Conservation (phyloP, 2,113 vertebrate species). For the Perognathus longimembris region DNA sequence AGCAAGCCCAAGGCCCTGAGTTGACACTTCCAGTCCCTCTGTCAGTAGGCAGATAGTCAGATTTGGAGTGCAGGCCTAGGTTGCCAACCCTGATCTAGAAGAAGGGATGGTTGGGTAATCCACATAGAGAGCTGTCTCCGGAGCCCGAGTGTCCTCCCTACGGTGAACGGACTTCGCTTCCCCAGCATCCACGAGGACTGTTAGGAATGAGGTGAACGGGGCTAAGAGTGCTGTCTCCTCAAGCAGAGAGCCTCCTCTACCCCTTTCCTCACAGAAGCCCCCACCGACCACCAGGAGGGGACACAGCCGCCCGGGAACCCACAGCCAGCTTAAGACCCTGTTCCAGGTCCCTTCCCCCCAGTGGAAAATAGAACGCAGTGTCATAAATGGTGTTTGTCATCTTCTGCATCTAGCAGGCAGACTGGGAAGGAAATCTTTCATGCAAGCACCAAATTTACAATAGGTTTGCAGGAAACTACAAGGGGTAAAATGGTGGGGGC, state of each 20-base stretch:
- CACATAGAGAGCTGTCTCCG: background rate
- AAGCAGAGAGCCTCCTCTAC: background rate
- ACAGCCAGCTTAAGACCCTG: background rate
- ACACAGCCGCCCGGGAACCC: background rate
- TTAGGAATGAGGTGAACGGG: background rate
- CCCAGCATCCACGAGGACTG: background rate
- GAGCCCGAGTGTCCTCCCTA: background rate
- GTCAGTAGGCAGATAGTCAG: too few relatives aligned
- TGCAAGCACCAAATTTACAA: background rate
- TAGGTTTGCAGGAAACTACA: background rate
- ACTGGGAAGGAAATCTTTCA: background rate
- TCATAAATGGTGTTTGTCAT: background rate
- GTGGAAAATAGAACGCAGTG: background rate
- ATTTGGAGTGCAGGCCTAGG: background rate
- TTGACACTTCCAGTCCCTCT: too few relatives aligned
- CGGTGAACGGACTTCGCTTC: constrained; percentile 23
- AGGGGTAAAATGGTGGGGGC: background rate
- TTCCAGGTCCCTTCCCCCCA: background rate
- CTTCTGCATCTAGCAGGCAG: background rate
- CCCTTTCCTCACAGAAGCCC: background rate
- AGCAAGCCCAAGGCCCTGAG: too few relatives aligned
- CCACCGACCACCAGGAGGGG: background rate
- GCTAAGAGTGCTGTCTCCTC: background rate
- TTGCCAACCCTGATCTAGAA: background rate
- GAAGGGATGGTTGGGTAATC: background rate